These are phyloP conservation scores for Pristionchus exspectatus DNA, from an alignment of 2,888 invertebrate genomes.

Conservation along the genomic window DNA sequence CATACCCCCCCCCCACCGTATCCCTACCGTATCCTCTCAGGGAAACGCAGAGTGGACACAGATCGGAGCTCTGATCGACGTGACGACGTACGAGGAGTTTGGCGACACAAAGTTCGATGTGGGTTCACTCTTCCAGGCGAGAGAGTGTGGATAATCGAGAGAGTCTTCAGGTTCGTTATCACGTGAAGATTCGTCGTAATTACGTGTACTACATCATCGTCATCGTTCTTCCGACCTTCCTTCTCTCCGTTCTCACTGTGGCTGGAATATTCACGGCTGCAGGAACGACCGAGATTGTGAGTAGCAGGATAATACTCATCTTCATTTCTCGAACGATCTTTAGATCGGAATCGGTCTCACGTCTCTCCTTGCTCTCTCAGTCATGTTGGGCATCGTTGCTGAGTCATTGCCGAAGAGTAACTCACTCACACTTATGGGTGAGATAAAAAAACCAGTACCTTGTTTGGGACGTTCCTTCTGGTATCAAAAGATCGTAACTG, in stretches of 20 bases:
- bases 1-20: not conserved
- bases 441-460: not conserved
- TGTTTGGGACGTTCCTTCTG: not conserved
- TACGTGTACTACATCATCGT: conserved; percentile 49
- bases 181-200: conserved; percentile 50
- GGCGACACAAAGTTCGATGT: conserved; percentile 42
- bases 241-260: conserved; percentile 43
- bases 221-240: conserved; percentile 51
- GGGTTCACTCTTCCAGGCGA: not conserved
- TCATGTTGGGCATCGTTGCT: conserved; percentile 48
- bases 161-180: not conserved
- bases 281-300: conserved; percentile 48
- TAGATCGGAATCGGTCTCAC: conserved; percentile 51
- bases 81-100: not conserved
- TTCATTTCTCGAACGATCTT: too few relatives aligned
- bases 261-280: conserved; percentile 50
- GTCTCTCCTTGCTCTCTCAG: conserved; percentile 33
- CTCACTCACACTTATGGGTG: conserved; percentile 45
- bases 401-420: conserved; percentile 36
- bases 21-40: not conserved
- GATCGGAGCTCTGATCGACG: conserved; percentile 26
- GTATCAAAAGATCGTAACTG: not conserved
- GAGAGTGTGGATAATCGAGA: not conserved
- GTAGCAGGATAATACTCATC: too few relatives aligned
- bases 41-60: conserved; percentile 39